phyloP scores from a whole-genome alignment of 2,797 vertebrate genomes.

The Crypturellus tataupa region DNA sequence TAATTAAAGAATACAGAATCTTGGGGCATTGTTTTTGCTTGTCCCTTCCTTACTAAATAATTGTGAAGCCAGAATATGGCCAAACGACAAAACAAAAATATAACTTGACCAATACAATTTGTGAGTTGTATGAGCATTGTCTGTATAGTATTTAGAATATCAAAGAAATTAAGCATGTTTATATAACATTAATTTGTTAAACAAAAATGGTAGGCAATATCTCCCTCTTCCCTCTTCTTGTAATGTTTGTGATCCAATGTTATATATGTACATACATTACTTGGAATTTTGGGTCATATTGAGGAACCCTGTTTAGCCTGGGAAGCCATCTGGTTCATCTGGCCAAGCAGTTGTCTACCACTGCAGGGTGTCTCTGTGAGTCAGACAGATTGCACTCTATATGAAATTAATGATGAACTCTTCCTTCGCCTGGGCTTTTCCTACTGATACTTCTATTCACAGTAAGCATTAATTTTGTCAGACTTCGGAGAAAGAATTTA shows the following conservation, averaged over 20 bases:
- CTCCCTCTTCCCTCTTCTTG: not conserved
- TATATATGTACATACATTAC: not conserved
- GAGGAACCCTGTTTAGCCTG: not conserved
- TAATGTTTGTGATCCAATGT: not conserved
- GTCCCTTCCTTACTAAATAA: not conserved
- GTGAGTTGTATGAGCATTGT: not conserved
- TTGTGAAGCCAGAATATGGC: not conserved
- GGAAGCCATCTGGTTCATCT: not conserved
- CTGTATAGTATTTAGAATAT: not conserved
- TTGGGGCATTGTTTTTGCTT: not conserved
- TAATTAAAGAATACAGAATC: not conserved
- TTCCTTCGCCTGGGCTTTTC: not conserved
- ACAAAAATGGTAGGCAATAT: not conserved
- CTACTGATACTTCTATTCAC: not conserved
- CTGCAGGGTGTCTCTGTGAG: not conserved
- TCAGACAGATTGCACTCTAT: not conserved
- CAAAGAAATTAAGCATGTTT: not conserved
- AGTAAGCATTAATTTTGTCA: not conserved
- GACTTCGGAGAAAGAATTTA: not conserved
- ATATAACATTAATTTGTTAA: not conserved
- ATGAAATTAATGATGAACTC: not conserved
- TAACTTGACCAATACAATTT: not conserved
- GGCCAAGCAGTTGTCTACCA: not conserved
- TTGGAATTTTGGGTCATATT: not conserved
- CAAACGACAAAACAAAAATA: not conserved